Conservation (phyloP, 2,113 vertebrate genomes). For the Cinclus cinclus region DNA sequence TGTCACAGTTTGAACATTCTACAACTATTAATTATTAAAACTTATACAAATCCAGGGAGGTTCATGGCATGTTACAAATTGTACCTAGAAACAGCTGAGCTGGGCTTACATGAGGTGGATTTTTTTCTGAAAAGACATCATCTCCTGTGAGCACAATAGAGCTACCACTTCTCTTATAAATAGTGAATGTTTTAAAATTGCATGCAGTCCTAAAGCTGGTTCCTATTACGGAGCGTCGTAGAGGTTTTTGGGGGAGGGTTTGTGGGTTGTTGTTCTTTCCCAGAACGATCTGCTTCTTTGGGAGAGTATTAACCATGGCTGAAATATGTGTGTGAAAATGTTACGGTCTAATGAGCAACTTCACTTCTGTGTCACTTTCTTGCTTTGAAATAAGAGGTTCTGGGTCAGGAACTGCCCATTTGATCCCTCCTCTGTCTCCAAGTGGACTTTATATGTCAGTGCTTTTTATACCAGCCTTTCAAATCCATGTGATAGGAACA, state of each 20-base stretch:
- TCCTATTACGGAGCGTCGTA: slow-evolving; percentile 28
- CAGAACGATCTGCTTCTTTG: slow-evolving; percentile 3
- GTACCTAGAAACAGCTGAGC: slow-evolving; percentile 56
- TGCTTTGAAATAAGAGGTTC: slow-evolving; percentile 19
- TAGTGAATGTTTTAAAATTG: slow-evolving; percentile 49
- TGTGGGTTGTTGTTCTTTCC: slow-evolving; percentile 51
- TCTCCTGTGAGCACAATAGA: slow-evolving; percentile 51
- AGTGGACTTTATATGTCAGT: background rate
- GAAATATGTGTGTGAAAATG: slow-evolving; percentile 36
- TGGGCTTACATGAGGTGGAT: slow-evolving; percentile 3
- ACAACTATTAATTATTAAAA: slow-evolving; percentile 48
- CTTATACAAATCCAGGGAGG: slow-evolving; percentile 39
- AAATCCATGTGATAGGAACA: background rate
- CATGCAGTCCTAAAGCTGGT: slow-evolving; percentile 60
- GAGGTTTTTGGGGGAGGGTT: background rate
- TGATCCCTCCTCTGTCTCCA: background rate
- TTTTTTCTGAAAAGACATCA: slow-evolving; percentile 27
- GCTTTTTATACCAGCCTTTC: background rate
- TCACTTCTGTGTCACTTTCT: slow-evolving; percentile 10
- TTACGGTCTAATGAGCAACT: background rate
- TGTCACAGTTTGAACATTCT: slow-evolving; percentile 32
- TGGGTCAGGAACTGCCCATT: slow-evolving; percentile 17
- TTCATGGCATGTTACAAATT: background rate
- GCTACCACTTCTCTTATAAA: slow-evolving; percentile 40
- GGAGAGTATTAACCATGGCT: background rate